A percentile compares a stretch with the other conserved stretches of the same genome.
Evolutionary conservation across 2,888 invertebrate genomes (phyloP).

Genomic region (Argyresthia goedartella): DNA sequence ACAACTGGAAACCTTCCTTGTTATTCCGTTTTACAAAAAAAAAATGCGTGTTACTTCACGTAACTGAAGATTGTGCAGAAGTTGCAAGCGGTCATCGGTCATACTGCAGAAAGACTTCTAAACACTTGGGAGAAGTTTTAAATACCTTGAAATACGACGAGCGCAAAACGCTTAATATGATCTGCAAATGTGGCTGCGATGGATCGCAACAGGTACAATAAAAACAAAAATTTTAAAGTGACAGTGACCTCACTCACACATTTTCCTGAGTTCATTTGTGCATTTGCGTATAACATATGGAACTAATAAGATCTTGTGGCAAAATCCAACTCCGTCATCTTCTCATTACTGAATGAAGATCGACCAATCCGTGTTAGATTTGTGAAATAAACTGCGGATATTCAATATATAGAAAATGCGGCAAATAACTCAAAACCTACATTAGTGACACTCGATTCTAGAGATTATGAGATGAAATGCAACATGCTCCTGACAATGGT

Average conservation of each 20-base stretch:
- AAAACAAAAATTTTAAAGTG: slow-evolving; percentile 20
- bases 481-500: slow-evolving; percentile 14
- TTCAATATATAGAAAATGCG: slow-evolving; percentile 9
- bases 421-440: slow-evolving; percentile 4
- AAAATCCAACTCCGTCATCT: slow-evolving; percentile 22
- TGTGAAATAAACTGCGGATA: slow-evolving; percentile 12
- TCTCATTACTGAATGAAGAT: slow-evolving; percentile 17
- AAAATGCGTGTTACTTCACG: neutral
- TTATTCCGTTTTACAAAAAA: neutral
- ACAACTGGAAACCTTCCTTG: neutral
- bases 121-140: slow-evolving; percentile 7
- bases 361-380: slow-evolving; percentile 17
- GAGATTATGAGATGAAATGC: slow-evolving; percentile 6
- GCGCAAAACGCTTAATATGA: slow-evolving; percentile 6
- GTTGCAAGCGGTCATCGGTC: neutral
- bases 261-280: slow-evolving; percentile 21
- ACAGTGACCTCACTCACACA: slow-evolving; percentile 16
- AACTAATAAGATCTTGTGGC: slow-evolving; percentile 16
- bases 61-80: neutral
- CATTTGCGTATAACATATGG: slow-evolving; percentile 9
- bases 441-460: neutral
- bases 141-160: slow-evolving; percentile 6
- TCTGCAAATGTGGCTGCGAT: slow-evolving; percentile 22
- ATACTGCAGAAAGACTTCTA: slow-evolving; percentile 7
- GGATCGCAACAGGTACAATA: slow-evolving; percentile 20